Base-by-base conservation (phyloP, 2,888 invertebrate species). In the Argynnis bischoffii region DNA sequence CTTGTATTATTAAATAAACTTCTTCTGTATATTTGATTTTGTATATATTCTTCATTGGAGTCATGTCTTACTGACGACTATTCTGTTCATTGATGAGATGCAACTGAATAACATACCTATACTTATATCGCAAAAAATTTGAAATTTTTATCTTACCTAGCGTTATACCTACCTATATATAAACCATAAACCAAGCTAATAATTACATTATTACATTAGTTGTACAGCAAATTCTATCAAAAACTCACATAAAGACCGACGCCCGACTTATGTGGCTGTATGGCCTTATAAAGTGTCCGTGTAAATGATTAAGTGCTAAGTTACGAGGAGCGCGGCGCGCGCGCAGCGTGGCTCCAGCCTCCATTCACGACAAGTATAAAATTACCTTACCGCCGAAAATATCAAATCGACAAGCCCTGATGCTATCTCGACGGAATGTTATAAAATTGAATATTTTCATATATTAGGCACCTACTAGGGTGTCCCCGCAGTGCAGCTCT, bases 401-500 rank as follows among this genome's bases (percentile, higher is more conserved):
- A 90, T 91, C 90, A 90, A 90, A 89, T 91, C 91, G 91, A 89
- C 92, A 90, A 85, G 73, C 77, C 80, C 82, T 87, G 91, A 92
- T 91, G 88, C 87, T 92, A 92, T 92, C 92, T 87, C 81, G 79
- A 78, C 78, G 87, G 85, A 91, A 90, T 88, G 87, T 89, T 89
- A 88, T 90, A 90, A 91, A 92, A 90, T 91, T 92, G 89, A 92
- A 92, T 92, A 92, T 90, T 91, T 90, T 86, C 87, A 86, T 88
- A 86, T 85, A 82, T 88, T 84, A 82, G 81, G 80, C 78, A 78
- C 77, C 76, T 76, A 79, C 79, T 74, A 77, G 77, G 74, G 78
- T 77, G 77, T 82, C 85, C 89, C 89, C 84, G 89, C 81, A 78
- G 90, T 74, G 88, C 77, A 73, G 70, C 80, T 75, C 75, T 88